A percentile compares a stretch with the other conserved stretches of the same genome.
These are phyloP conservation scores for Micropoecilia bifurca DNA, from an alignment of 2,797 vertebrate genomes.

Conservation along the genomic window DNA sequence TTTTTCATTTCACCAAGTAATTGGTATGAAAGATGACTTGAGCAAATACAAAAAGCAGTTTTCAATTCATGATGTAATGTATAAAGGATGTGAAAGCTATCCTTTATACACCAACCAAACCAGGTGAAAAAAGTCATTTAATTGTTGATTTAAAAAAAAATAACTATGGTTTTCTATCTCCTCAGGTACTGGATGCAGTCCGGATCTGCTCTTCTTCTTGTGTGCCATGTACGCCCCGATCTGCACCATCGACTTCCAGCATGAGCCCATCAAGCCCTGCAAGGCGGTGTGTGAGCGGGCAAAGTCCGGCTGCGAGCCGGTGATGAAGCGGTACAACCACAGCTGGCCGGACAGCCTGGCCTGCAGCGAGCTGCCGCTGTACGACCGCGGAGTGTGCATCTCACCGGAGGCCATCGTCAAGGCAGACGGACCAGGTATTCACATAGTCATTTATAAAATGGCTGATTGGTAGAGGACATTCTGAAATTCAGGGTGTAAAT, in stretches of 20 bases:
- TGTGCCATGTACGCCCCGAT: constrained; percentile 99
- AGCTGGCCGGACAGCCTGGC: constrained; percentile 95
- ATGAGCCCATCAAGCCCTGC: constrained; percentile 97
- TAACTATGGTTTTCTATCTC: neutral
- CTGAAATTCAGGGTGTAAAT: neutral
- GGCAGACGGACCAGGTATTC: constrained; percentile 89
- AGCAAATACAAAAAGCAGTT: neutral
- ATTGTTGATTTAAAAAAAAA: neutral
- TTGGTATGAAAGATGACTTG: neutral
- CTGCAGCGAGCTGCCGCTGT: constrained; percentile 93
- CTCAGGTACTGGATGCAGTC: constrained; percentile 89
- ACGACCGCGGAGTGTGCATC: constrained; percentile 97
- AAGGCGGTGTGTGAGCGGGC: constrained; percentile 95
- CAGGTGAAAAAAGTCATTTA: neutral
- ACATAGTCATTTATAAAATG: neutral
- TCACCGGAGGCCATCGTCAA: constrained; percentile 97
- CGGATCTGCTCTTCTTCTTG: constrained; percentile 94
- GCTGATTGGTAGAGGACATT: neutral
- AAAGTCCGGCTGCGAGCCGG: constrained; percentile 92
- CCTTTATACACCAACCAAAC: neutral
- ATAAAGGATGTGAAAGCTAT: neutral
- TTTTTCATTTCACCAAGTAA: too few relatives aligned
- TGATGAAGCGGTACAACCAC: constrained; percentile 93
- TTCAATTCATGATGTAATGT: neutral
- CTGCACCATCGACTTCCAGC: constrained; percentile 98